Percentiles rank a stretch among this genome's conserved stretches.
phyloP scores from a whole-genome alignment of 2,797 vertebrate species.

The Melanotaenia boesemani region DNA sequence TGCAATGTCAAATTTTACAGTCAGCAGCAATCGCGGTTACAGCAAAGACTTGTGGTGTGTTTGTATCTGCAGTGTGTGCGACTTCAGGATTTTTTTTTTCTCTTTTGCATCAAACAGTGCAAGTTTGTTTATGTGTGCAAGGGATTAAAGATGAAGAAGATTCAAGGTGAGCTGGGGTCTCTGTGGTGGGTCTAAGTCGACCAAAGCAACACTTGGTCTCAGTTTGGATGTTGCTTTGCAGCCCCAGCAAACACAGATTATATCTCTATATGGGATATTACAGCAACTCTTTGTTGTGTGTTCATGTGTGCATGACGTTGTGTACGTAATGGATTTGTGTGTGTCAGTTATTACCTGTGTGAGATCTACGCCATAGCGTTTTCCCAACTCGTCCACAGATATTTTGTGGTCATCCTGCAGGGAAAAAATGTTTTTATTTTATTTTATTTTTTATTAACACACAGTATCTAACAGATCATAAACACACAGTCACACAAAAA shows the following conservation, averaged over 20 bases:
- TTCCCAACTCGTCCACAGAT: slow-evolving; percentile 87
- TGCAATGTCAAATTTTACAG: slow-evolving; percentile 42
- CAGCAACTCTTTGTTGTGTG: slow-evolving; percentile 27
- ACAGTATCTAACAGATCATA: slow-evolving; percentile 10
- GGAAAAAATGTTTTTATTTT: slow-evolving; percentile 31
- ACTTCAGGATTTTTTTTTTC: slow-evolving; percentile 15
- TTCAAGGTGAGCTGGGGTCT: slow-evolving; percentile 41
- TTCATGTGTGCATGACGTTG: slow-evolving; percentile 9
- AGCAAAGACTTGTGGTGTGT: slow-evolving; percentile 30
- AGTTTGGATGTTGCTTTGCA: slow-evolving; percentile 36
- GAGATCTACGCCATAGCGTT: slow-evolving; percentile 90
- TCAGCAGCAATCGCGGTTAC: slow-evolving; percentile 23
- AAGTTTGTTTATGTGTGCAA: slow-evolving; percentile 44
- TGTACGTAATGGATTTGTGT: slow-evolving; percentile 22
- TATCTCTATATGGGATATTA: slow-evolving; percentile 30
- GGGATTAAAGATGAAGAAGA: slow-evolving; percentile 64
- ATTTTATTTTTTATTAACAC: neutral
- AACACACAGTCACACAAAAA: neutral
- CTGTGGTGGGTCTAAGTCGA: slow-evolving; percentile 35
- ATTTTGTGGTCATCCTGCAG: slow-evolving; percentile 93
- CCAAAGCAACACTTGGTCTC: slow-evolving; percentile 49
- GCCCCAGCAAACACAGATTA: slow-evolving; percentile 43
- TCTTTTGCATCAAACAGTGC: slow-evolving; percentile 28
- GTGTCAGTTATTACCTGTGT: slow-evolving; percentile 80
- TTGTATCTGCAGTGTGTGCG: slow-evolving; percentile 16